Base-by-base conservation (phyloP, 2,888 invertebrate species). In the Anthrax anthrax region DNA sequence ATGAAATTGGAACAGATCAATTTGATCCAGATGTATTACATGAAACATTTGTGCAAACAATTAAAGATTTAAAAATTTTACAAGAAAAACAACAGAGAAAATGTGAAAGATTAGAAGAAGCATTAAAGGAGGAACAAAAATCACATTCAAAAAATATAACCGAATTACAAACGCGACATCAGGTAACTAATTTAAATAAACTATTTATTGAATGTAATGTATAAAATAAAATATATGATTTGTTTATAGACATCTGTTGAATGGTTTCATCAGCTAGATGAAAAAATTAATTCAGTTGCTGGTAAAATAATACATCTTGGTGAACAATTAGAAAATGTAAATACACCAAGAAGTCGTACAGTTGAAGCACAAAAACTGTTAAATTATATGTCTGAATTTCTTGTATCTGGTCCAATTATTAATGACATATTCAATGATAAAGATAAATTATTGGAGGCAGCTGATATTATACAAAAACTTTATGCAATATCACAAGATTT, bases 271-370 rank as follows among this genome's bases (percentile, higher is more conserved):
- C 85, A 90, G 53, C 67, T 97, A 44, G 97, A 97, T 66, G 90
- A 90, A 58, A 83, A 94, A 57, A 96, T 98, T 61, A 96, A 95
- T 58, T 85, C 86, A 47, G 97, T 98, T 39, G 96, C 97, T 0
- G 94, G 94, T 0, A 91, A 96, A 70, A 97, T 98, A 1, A 80
- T 97, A 41, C 96, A 97, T 69, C 76, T 98, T n/a, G 98, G 97
- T 0, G 97, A 97, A 69, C 97, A 98, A 63, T 72, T 98, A 39
- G 97, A 98, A 58, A 94, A 90, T 53, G 92, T 97, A 0, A 88
- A 96, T 62, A 91, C 88, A 0, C 97, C 97, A 0, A 71, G 98
- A 47, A 85, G 94, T 16, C 74, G 97, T 48, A 92, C 95, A 0
- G 90, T 90, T 0, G 97, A 98, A 59, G 97, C 97, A 1, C 84